Percentiles rank a stretch among this genome's conserved stretches.
Conservation (phyloP, 1,140 invertebrate genomes). For the Hydropsyche tenuis region DNA sequence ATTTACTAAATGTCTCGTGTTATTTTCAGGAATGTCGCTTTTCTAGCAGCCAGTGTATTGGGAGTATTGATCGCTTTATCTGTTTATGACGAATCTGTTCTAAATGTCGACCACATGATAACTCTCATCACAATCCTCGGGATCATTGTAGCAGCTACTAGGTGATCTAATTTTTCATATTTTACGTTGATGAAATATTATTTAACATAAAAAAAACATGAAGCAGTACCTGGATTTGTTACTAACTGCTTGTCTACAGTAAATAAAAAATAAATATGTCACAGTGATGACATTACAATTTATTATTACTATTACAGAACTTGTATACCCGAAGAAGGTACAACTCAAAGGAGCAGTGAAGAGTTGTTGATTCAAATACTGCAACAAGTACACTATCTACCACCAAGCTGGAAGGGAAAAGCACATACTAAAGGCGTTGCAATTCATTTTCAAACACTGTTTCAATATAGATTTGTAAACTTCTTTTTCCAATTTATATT, state of each 20-base stretch:
- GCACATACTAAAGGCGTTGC: slow-evolving; percentile 88
- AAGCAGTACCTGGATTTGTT: too few relatives aligned
- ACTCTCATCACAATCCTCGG: slow-evolving; percentile 83
- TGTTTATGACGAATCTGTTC: slow-evolving; percentile 91
- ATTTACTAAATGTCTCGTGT: background rate
- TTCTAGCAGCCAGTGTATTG: slow-evolving; percentile 83
- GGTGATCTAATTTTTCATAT: slow-evolving; percentile 49
- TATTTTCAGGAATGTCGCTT: slow-evolving; percentile 74
- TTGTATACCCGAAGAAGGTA: slow-evolving; percentile 74
- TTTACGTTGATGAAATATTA: background rate
- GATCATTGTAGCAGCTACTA: slow-evolving; percentile 70
- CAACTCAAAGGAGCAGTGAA: slow-evolving; percentile 68
- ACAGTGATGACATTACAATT: too few relatives aligned
- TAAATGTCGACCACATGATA: slow-evolving; percentile 90
- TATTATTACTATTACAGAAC: slow-evolving; percentile 59
- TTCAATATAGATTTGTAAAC: slow-evolving; percentile 86
- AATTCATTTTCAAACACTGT: slow-evolving; percentile 87
- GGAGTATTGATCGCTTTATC: slow-evolving; percentile 82
- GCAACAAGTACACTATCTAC: slow-evolving; percentile 94
- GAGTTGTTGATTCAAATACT: slow-evolving; percentile 86
- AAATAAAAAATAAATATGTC: too few relatives aligned
- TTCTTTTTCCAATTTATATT: background rate
- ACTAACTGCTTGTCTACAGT: too few relatives aligned
- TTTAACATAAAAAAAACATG: too few relatives aligned
- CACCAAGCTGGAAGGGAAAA: slow-evolving; percentile 86